Base-by-base conservation (phyloP, 2,113 vertebrate genomes). In the Stegostoma tigrinum region DNA sequence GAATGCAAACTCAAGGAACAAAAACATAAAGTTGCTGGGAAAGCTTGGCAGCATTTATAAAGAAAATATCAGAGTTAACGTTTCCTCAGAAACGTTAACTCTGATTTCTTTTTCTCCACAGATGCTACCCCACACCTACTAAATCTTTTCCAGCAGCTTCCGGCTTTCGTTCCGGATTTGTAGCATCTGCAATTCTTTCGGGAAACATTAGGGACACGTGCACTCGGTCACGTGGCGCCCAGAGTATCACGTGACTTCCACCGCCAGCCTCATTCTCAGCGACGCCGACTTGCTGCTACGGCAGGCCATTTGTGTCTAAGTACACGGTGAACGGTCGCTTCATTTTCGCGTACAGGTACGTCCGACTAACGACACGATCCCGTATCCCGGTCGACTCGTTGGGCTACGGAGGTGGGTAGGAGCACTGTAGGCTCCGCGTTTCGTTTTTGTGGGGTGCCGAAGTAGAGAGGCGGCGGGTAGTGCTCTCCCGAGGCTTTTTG, bases 281-380 rank as follows among this genome's bases (percentile, higher is more conserved):
- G 55, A 64, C 89, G 61, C 70, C 96, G 96, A 94, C 96, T 97
- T 21, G 17, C 96, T 96, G 97, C 98, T 98, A 98, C 98, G 98
- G 98, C 97, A 98, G 98, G 98, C 98, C 98, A 98, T 98, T 98
- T 97, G 98, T 98, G 98, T 98, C 98, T 97, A 98, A 98, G 98
- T 97, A 96, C 97, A 97, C 97, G 98, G 98, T 97, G 98, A 98
- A 98, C 98, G 98, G 98, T 98, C 97, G 96, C 96, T 96, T 97
- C 96, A 86, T 97, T 96, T 96, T 96, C 64, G 24, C 95, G 96
- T 96, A 96, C 96, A 95, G 96, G 97, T 96, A 97, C 98, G 98
- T 97, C 97, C 96, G 96, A 95, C 45, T n/a, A 75, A 45, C 42
- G 23, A 48, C 1, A 34, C 94, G 23, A 38, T 48, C 12, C 45